Percentiles rank a stretch among this genome's conserved stretches.
phyloP scores from a whole-genome alignment of 1,140 invertebrate species.

The Pemphigus obesinymphae region DNA sequence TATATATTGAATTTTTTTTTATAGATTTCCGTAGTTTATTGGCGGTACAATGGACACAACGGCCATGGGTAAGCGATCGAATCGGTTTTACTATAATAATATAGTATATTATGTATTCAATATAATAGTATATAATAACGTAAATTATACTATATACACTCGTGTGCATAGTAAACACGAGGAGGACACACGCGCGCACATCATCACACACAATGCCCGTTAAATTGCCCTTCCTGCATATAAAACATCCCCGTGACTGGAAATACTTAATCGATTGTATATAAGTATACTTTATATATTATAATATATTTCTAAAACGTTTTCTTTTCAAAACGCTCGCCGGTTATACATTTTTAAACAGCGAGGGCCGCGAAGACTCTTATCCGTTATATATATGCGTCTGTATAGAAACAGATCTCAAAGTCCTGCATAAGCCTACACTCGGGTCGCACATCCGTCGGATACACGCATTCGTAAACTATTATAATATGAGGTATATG shows the following conservation, averaged over 20 bases:
- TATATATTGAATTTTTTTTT: not conserved
- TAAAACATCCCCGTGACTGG: conserved; percentile 33
- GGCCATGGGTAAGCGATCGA: conserved; percentile 13
- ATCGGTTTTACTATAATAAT: not conserved
- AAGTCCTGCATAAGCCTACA: not conserved
- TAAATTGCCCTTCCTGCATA: conserved; percentile 25
- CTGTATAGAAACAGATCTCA: not conserved
- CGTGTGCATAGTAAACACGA: conserved; percentile 9
- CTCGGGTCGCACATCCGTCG: not conserved
- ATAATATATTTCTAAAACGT: conserved; percentile 15
- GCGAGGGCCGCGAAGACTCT: no score
- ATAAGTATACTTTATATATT: not conserved
- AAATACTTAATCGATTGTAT: conserved; percentile 26
- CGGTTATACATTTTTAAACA: not conserved
- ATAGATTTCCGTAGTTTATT: conserved; percentile 10
- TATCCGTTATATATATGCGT: not conserved
- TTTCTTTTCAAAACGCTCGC: not conserved
- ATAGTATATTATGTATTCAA: not conserved
- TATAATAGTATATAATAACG: no score
- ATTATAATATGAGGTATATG: no score
- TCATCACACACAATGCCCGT: conserved; percentile 10
- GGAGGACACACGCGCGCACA: not conserved
- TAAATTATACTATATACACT: not conserved
- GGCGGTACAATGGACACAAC: conserved; percentile 13
- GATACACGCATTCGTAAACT: no score